Conservation (phyloP, 1,140 invertebrate species). For the Mizuhopecten yessoensis region DNA sequence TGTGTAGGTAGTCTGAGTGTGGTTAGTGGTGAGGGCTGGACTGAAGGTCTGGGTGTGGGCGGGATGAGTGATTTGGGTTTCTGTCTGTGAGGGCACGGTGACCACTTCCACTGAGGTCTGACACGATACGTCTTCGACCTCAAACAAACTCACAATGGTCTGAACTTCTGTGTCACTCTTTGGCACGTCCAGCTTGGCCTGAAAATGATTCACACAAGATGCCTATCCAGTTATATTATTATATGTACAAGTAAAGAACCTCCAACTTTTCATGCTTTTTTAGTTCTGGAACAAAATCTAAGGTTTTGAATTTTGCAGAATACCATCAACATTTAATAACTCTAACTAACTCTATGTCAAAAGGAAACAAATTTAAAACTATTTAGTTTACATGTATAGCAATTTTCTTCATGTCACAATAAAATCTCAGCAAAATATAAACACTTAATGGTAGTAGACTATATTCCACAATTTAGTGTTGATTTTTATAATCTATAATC, state of each 20-base stretch:
- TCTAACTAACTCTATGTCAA: too few relatives aligned
- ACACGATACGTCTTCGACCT: constrained; percentile 41
- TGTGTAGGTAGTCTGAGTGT: constrained; percentile 48
- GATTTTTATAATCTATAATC: too few relatives aligned
- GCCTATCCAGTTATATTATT: too few relatives aligned
- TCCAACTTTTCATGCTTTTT: too few relatives aligned
- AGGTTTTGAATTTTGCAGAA: neutral
- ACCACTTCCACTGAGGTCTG: constrained; percentile 43
- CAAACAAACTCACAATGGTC: constrained; percentile 43
- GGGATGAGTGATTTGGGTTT: neutral
- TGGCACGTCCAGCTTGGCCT: constrained; percentile 53
- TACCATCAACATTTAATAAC: too few relatives aligned
- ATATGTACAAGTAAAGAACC: too few relatives aligned
- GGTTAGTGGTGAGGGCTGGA: constrained; percentile 26
- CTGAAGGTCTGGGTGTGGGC: constrained; percentile 29
- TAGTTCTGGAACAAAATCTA: neutral
- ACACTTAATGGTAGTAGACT: too few relatives aligned
- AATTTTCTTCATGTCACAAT: too few relatives aligned
- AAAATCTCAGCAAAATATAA: too few relatives aligned
- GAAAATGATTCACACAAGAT: constrained; percentile 24
- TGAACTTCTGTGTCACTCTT: constrained; percentile 46
- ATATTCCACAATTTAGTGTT: too few relatives aligned
- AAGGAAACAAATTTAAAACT: too few relatives aligned
- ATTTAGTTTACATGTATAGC: too few relatives aligned
- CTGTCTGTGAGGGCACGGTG: constrained; percentile 43